Conservation (phyloP, 2,888 invertebrate genomes). For the Andrena bicolor region DNA sequence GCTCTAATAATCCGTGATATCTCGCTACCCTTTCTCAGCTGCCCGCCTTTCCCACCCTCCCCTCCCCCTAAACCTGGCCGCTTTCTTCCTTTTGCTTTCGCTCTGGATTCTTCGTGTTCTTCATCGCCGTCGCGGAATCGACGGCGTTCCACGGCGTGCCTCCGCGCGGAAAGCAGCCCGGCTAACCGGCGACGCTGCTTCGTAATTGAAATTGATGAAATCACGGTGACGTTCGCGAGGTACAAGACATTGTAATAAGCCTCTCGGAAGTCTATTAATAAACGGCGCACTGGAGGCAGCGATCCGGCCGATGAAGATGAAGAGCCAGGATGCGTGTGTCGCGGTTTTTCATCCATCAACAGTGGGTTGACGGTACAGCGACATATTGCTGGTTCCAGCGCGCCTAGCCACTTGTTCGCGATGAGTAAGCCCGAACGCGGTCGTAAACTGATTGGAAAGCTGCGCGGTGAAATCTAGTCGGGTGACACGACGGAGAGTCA, state of each 20-base stretch:
- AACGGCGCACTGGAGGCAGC: neutral
- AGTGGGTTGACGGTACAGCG: constrained; percentile 36
- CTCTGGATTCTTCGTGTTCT: constrained; percentile 28
- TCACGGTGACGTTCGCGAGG: constrained; percentile 22
- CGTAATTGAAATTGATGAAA: constrained; percentile 63
- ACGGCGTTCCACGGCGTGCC: constrained; percentile 14
- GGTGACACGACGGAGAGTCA: neutral
- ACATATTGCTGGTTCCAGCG: constrained; percentile 23
- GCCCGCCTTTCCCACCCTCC: neutral
- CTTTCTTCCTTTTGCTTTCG: constrained; percentile 20
- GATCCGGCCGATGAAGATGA: constrained; percentile 20
- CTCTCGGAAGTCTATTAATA: constrained; percentile 42
- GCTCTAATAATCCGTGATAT: constrained; percentile 57
- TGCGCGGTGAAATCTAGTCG: constrained; percentile 22
- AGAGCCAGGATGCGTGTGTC: constrained; percentile 26
- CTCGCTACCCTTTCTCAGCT: constrained; percentile 31
- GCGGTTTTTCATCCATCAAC: constrained; percentile 36
- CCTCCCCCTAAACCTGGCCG: neutral
- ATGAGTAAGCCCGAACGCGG: constrained; percentile 29
- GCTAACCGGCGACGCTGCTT: constrained; percentile 16
- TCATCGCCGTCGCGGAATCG: neutral
- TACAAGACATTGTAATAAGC: constrained; percentile 13
- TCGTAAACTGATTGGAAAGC: constrained; percentile 40
- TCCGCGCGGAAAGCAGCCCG: neutral
- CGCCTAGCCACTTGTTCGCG: constrained; percentile 10